These are phyloP conservation scores for Cheumatopsyche charites DNA, from an alignment of 1,140 invertebrate genomes.

Conservation along the genomic window DNA sequence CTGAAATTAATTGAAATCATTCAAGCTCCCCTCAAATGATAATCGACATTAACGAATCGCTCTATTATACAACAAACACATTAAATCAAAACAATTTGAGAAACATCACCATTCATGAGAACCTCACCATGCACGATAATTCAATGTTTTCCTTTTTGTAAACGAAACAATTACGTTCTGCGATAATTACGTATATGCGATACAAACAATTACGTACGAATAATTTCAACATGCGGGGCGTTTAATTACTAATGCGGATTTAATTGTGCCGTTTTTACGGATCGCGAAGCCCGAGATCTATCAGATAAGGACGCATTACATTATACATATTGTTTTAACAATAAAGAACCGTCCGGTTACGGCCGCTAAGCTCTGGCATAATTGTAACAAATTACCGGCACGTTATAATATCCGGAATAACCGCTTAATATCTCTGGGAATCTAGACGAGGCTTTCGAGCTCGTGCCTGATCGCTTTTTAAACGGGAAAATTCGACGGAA, in stretches of 20 bases:
- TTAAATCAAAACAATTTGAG: too few relatives aligned
- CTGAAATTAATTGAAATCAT: background rate
- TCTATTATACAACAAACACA: too few relatives aligned
- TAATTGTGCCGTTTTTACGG: conserved; percentile 47
- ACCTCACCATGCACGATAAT: conserved; percentile 5
- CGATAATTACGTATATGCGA: conserved; percentile 36
- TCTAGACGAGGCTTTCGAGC: too few relatives aligned
- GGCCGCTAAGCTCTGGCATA: too few relatives aligned
- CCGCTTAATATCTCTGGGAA: too few relatives aligned
- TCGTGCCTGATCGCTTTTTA: too few relatives aligned
- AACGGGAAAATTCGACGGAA: too few relatives aligned
- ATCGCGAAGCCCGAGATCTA: conserved; percentile 5
- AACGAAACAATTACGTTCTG: conserved; percentile 41
- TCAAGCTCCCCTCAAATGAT: conserved; percentile 2
- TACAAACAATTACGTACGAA: background rate
- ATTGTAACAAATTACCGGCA: too few relatives aligned
- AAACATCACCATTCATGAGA: too few relatives aligned
- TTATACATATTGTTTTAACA: background rate
- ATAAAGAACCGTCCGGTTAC: too few relatives aligned
- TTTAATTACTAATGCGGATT: conserved; percentile 46
- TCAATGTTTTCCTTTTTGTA: conserved; percentile 31
- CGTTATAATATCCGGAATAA: too few relatives aligned
- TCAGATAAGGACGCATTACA: background rate
- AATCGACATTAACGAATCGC: too few relatives aligned
- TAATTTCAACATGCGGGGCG: background rate